Evolutionary conservation across 1,140 invertebrate genomes (phyloP).

Genomic region (Aricia agestis): DNA sequence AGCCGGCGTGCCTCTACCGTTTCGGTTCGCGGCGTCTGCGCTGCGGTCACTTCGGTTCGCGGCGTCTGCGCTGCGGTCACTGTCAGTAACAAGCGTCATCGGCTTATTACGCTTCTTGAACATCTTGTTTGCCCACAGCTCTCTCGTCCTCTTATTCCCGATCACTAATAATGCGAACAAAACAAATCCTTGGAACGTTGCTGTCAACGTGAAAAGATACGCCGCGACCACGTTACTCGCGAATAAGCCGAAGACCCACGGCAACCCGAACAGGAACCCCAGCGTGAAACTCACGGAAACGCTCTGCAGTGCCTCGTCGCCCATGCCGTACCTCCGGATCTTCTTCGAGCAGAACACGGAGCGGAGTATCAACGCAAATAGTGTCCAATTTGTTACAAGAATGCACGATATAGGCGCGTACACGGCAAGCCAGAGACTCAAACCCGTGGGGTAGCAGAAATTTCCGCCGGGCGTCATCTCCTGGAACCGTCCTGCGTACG

Average conservation of each 20-base stretch:
- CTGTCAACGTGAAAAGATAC: constrained; percentile 73
- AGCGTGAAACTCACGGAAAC: constrained; percentile 68
- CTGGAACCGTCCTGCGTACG: constrained; percentile 57
- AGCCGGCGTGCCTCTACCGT: no score
- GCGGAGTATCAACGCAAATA: constrained; percentile 71
- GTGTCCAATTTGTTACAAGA: constrained; percentile 64
- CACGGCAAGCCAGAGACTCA: constrained; percentile 67
- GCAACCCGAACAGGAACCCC: constrained; percentile 73
- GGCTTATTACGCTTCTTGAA: constrained; percentile 51
- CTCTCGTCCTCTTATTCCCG: constrained; percentile 74
- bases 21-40: no score
- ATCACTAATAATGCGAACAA: constrained; percentile 76
- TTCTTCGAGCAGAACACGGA: constrained; percentile 68
- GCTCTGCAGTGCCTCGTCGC: constrained; percentile 62
- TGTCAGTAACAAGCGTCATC: no score
- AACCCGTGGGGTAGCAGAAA: constrained; percentile 70
- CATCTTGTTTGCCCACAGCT: constrained; percentile 70
- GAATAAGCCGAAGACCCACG: constrained; percentile 73
- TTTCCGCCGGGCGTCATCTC: constrained; percentile 44
- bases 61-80: no score
- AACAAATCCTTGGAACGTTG: constrained; percentile 74
- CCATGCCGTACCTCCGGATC: constrained; percentile 67
- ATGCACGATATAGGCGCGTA: constrained; percentile 63
- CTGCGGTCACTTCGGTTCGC: no score
- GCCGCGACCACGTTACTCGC: constrained; percentile 58